Evolutionary conservation across 2,797 vertebrate genomes (phyloP).

Genomic region (Coilia nasus): DNA sequence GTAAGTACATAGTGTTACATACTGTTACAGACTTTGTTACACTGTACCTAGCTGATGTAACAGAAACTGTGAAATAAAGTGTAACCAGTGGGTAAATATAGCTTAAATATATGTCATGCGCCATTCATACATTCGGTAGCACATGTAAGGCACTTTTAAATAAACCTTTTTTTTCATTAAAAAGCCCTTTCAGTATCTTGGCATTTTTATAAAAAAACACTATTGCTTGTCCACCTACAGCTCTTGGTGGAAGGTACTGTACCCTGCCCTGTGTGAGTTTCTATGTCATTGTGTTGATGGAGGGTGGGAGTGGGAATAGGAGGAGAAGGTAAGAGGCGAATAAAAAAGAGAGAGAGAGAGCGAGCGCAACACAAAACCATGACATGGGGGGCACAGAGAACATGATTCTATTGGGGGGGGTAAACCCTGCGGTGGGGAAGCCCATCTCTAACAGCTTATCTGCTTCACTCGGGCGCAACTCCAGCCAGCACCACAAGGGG

Average conservation of each 20-base stretch:
- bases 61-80: no score
- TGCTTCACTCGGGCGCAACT: conserved; percentile 6
- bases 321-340: not conserved
- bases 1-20: no score
- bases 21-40: no score
- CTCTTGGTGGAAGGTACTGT: not conserved
- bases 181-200: not conserved
- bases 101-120: no score
- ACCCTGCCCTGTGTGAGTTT: not conserved
- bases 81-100: no score
- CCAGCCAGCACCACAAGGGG: not conserved
- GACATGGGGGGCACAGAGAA: not conserved
- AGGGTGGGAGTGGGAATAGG: not conserved
- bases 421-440: not conserved
- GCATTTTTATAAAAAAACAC: not conserved
- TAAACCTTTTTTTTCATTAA: not conserved
- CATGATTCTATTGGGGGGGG: not conserved
- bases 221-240: not conserved
- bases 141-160: no score
- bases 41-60: no score
- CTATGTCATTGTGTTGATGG: not conserved
- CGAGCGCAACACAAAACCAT: not conserved
- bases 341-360: not conserved
- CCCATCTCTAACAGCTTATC: conserved; percentile 12
- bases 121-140: no score